These are phyloP conservation scores for Cochlearius cochlearius DNA, from an alignment of 2,113 vertebrate species.

Conservation along the genomic window DNA sequence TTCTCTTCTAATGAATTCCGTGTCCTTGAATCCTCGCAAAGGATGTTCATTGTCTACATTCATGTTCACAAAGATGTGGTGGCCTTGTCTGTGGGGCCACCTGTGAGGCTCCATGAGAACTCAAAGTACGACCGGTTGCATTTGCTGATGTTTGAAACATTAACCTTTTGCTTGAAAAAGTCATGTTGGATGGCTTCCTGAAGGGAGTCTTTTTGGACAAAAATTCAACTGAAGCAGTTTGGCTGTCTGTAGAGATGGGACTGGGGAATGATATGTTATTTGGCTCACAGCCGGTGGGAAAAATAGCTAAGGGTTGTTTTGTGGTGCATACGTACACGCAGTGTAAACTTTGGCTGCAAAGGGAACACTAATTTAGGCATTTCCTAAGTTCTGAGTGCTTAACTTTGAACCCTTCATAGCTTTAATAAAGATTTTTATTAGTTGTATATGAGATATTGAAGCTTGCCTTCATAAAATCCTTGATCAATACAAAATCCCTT, in stretches of 20 bases:
- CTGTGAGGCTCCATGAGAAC: background rate
- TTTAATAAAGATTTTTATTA: background rate
- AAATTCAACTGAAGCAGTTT: background rate
- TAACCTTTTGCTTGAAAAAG: background rate
- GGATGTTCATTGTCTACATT: rapidly evolving
- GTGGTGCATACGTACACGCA: background rate
- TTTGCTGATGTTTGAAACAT: background rate
- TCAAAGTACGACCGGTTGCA: rapidly evolving
- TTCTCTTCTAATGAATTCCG: background rate
- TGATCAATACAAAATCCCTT: background rate
- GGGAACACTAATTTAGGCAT: background rate
- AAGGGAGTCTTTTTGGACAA: background rate
- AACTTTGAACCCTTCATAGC: background rate
- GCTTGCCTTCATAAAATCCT: background rate
- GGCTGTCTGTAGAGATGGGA: background rate
- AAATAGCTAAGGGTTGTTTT: background rate
- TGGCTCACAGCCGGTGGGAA: background rate
- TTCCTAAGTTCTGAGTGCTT: background rate
- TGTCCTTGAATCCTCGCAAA: background rate
- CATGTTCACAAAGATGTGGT: background rate
- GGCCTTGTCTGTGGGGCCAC: background rate
- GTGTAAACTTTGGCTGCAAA: background rate
- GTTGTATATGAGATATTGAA: background rate
- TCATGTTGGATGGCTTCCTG: background rate
- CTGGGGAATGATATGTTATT: background rate